phyloP scores from a whole-genome alignment of 2,888 invertebrate species.

The Ryuthela nishihirai region DNA sequence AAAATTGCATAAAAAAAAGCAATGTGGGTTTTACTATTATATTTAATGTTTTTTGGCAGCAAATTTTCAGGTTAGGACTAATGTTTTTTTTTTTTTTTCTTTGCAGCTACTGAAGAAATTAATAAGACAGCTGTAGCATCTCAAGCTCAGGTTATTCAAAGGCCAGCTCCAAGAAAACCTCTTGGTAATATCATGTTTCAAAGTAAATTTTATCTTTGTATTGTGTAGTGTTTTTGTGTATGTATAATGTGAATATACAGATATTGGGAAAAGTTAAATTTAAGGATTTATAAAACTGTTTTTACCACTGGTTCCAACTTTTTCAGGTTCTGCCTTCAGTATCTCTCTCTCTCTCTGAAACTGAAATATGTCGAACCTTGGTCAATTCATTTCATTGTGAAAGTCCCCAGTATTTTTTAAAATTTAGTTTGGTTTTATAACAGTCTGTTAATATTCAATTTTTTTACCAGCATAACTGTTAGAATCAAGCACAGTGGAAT shows the following conservation, averaged over 20 bases:
- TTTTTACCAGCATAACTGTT: too few relatives aligned
- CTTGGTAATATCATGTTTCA: constrained; percentile 44
- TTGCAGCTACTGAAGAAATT: neutral
- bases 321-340: too few relatives aligned
- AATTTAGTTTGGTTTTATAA: too few relatives aligned
- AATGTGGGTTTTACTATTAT: neutral
- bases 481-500: too few relatives aligned
- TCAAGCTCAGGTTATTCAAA: constrained; percentile 56
- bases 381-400: too few relatives aligned
- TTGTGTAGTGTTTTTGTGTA: neutral
- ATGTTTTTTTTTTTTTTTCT: neutral
- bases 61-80: neutral
- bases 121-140: constrained; percentile 45
- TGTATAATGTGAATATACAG: neutral
- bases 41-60: neutral
- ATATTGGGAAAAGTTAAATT: neutral
- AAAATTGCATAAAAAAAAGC: too few relatives aligned
- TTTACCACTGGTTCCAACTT: too few relatives aligned
- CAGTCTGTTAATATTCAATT: too few relatives aligned
- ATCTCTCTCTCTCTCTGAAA: too few relatives aligned
- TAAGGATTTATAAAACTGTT: too few relatives aligned
- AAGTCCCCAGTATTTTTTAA: too few relatives aligned
- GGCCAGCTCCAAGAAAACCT: constrained; percentile 73
- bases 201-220: neutral
- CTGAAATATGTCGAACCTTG: too few relatives aligned